Evolutionary conservation across 92 coral and sea anemone species (phyloP).

Genomic region (Heliopora coerulea): DNA sequence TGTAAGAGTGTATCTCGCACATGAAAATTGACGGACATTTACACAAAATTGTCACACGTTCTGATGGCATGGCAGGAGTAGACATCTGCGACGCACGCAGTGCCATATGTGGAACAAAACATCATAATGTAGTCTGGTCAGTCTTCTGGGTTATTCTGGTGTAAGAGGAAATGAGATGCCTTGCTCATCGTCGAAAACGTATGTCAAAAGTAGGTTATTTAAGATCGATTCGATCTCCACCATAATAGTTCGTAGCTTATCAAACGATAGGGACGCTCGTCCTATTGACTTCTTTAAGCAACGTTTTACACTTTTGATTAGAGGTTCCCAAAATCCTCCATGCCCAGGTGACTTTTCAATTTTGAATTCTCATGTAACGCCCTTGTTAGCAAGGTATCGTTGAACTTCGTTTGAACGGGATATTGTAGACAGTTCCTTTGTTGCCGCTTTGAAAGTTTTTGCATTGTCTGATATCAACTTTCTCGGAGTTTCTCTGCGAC

Average conservation of each 20-base stretch:
- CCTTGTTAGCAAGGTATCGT: conserved; percentile 9
- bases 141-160: too few species aligned
- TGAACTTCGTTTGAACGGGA: background rate
- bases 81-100: too few species aligned
- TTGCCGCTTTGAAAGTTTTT: conserved; percentile 30
- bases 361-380: conserved; percentile 21
- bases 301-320: conserved; percentile 23
- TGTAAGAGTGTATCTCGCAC: too few species aligned
- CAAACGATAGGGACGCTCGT: conserved; percentile 13
- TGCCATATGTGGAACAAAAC: too few species aligned
- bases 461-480: conserved; percentile 28
- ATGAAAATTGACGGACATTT: too few species aligned
- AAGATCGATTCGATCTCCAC: conserved; percentile 14
- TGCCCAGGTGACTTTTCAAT: conserved; percentile 39
- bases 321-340: conserved; percentile 39
- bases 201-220: conserved; percentile 20
- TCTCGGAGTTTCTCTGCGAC: conserved; percentile 20
- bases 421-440: conserved; percentile 22
- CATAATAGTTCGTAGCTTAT: conserved; percentile 3
- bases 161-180: conserved; percentile 5
- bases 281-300: conserved; percentile 23
- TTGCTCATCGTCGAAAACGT: conserved; percentile 19
- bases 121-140: too few species aligned
- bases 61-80: too few species aligned
- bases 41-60: too few species aligned